Base-by-base conservation (phyloP, 2,113 vertebrate genomes). In the Sorex fumeus region DNA sequence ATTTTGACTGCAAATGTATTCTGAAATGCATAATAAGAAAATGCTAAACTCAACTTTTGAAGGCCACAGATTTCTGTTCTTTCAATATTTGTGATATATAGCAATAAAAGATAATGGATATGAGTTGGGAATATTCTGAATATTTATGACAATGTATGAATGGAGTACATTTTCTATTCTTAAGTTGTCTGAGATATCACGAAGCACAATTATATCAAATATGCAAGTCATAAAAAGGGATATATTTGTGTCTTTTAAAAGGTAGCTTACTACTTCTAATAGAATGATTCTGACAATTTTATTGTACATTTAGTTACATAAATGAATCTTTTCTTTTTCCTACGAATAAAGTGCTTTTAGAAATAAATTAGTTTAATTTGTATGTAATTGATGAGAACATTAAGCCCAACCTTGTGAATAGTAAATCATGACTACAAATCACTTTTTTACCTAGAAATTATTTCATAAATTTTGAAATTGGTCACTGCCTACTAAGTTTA, bases 331-430 rank as follows among this genome's bases (percentile, higher is more conserved):
- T 80, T 64, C 76, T 36, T 84, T 93, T 93, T 88, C 77, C 85
- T 94, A 47, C 66, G 87, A 91, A 94, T 93, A 86, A 97, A 94
- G 50, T 88, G 79, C 66, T 92, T 92, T 97, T 92, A 81, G 71
- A 95, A 95, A 95, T 88, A 92, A 95, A 95, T 95, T 90, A 53
- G 81, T 95, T 88, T 90, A 81, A 70, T 90, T 88, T 88, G 30
- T 64, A 83, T 53, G 16, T 93, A 90, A 95, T 80, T n/a, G 85
- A 90, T 88, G 83, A 88, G 50, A 67, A 81, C 70, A 69, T 93
- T 76, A 93, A 67, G 45, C 79, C 34, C 60, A 79, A 19, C 74
- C 64, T 28, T 62, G 50, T 92, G 87, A 85, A 82, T 69, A 85
- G 90, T 84, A 89, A 57, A 93, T 95, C 66, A 57, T 67, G n/a